These are phyloP conservation scores for Calvadosia cruxmelitensis DNA, from an alignment of 30 jellyfish, hydroid and myxozoan genomes.

Conservation along the genomic window DNA sequence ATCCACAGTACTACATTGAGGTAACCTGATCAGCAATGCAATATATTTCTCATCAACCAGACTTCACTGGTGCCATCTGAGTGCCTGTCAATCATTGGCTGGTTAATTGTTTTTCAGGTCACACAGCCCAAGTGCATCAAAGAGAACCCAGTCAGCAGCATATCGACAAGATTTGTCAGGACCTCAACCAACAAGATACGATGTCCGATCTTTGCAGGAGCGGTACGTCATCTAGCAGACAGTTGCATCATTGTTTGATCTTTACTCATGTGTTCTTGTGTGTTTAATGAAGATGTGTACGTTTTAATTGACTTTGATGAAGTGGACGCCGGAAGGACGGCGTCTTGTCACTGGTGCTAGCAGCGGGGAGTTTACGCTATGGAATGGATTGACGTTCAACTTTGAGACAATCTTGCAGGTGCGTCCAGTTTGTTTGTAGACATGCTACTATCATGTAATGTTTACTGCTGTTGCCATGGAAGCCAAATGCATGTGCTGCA, in stretches of 20 bases:
- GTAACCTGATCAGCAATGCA: constrained; percentile 28
- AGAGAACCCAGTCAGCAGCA: constrained; percentile 74
- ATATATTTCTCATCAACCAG: background rate
- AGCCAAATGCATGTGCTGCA: no score
- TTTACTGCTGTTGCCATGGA: no score
- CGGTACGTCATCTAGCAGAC: constrained; percentile 38
- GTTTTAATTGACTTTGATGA: background rate
- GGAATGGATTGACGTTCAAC: constrained; percentile 86
- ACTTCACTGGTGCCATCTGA: background rate
- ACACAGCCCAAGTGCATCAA: constrained; percentile 42
- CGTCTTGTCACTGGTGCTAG: constrained; percentile 86
- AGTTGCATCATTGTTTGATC: no score
- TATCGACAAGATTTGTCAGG: constrained; percentile 75
- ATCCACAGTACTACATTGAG: constrained; percentile 52
- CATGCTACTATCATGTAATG: background rate
- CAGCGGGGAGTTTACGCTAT: constrained; percentile 88
- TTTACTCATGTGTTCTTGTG: no score
- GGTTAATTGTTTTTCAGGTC: constrained; percentile 23
- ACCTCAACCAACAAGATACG: constrained; percentile 87
- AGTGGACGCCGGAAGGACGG: constrained; percentile 98
- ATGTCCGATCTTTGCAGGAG: constrained; percentile 74
- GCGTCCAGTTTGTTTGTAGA: background rate
- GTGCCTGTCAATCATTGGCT: background rate
- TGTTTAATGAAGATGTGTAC: background rate
- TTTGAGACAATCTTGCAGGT: constrained; percentile 92